phyloP scores from a whole-genome alignment of 1,140 invertebrate species.

The Drosophila rufa region DNA sequence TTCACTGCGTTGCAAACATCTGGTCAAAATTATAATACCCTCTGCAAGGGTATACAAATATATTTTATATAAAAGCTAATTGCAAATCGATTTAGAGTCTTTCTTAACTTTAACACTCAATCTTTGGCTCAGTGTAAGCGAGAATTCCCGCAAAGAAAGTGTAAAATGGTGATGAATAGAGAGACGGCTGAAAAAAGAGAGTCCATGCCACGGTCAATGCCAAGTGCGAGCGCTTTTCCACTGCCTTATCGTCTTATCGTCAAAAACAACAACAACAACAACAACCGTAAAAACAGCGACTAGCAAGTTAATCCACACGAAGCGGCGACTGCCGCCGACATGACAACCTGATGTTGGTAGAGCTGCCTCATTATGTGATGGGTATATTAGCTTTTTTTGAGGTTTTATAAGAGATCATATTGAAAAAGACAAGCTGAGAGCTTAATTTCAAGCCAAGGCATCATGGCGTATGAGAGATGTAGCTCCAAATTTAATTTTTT shows the following conservation, averaged over 20 bases:
- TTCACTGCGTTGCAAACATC: too few species aligned
- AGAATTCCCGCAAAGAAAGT: slow-evolving; percentile 1
- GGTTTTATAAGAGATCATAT: not conserved
- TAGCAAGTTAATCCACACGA: slow-evolving; percentile 40
- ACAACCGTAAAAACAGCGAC: slow-evolving; percentile 32
- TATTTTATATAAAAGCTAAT: too few species aligned
- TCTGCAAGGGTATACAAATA: too few species aligned
- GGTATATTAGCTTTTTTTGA: not conserved
- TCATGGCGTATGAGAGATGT: slow-evolving; percentile 10
- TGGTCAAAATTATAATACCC: too few species aligned
- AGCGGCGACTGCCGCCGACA: slow-evolving; percentile 14
- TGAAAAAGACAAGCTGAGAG: not conserved
- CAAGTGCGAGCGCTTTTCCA: slow-evolving; percentile 40
- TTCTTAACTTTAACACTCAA: too few species aligned
- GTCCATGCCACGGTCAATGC: slow-evolving; percentile 59
- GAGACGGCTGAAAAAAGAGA: slow-evolving; percentile 18
- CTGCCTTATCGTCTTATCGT: slow-evolving; percentile 63
- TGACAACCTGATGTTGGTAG: slow-evolving; percentile 45
- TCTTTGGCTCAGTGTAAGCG: not conserved
- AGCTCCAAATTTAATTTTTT: not conserved
- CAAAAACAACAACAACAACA: slow-evolving; percentile 42
- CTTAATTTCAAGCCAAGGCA: not conserved
- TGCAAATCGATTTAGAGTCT: too few species aligned
- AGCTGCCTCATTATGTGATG: not conserved
- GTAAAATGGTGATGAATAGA: not conserved